These are phyloP conservation scores for Phyto melanocephala DNA, from an alignment of 2,888 invertebrate species.

Conservation along the genomic window DNA sequence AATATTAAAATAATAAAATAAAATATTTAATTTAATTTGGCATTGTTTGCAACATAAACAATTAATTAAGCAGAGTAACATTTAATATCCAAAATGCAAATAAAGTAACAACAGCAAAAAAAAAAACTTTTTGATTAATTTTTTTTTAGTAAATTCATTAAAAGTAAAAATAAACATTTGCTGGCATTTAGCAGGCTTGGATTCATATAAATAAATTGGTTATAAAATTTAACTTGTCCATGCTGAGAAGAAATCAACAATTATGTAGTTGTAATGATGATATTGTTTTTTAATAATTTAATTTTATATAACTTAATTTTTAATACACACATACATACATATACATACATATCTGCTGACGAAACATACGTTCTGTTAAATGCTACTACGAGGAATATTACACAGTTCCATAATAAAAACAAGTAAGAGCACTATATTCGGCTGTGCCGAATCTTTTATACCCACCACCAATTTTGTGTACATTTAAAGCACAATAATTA, in stretches of 20 bases:
- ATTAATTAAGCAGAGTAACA: slow-evolving; percentile 18
- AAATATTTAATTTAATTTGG: slow-evolving; percentile 28
- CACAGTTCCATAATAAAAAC: no score
- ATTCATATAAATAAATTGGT: neutral
- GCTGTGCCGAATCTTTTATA: no score
- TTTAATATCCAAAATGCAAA: neutral
- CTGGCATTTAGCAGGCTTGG: neutral
- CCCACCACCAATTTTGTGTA: no score
- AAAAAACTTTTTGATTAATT: neutral
- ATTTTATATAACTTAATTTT: slow-evolving; percentile 22
- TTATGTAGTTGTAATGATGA: slow-evolving; percentile 27
- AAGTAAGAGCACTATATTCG: no score
- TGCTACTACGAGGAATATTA: no score
- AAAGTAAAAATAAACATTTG: neutral
- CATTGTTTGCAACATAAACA: neutral
- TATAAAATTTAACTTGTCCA: neutral
- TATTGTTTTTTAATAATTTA: slow-evolving; percentile 22
- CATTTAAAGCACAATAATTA: no score
- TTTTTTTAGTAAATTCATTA: neutral
- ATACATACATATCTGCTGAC: neutral
- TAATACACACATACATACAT: neutral
- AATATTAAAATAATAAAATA: neutral
- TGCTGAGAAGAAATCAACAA: neutral
- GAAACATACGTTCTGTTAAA: no score
- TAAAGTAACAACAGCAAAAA: neutral